A percentile compares a stretch with the other conserved stretches of the same genome.
Evolutionary conservation across 2,797 vertebrate species (phyloP).

Genomic region (Oryzias dopingdopingensis): DNA sequence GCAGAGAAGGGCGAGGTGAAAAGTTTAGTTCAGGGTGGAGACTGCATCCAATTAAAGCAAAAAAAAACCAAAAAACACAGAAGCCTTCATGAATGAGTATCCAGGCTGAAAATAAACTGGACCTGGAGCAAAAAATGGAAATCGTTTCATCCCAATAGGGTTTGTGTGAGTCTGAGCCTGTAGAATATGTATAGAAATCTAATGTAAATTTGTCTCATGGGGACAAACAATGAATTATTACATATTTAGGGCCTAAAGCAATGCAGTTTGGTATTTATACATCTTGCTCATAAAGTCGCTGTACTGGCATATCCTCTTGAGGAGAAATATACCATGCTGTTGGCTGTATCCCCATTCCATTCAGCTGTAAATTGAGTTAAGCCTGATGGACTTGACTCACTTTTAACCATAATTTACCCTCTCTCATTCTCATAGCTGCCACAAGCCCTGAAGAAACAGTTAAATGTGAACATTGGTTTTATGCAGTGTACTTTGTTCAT

Average conservation of each 20-base stretch:
- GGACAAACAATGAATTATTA: conserved; percentile 44
- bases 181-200: conserved; percentile 22
- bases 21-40: conserved; percentile 42
- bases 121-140: conserved; percentile 42
- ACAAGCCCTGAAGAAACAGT: conserved; percentile 36
- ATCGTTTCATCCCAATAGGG: conserved; percentile 27
- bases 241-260: conserved; percentile 31
- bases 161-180: conserved; percentile 16
- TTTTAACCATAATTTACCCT: conserved; percentile 41
- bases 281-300: conserved; percentile 13
- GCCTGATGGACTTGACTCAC: conserved; percentile 32
- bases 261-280: conserved; percentile 29
- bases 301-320: conserved; percentile 9
- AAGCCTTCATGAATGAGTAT: conserved; percentile 36
- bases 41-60: conserved; percentile 43
- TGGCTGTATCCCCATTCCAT: conserved; percentile 30
- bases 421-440: conserved; percentile 29
- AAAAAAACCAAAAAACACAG: conserved; percentile 33
- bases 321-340: conserved; percentile 25
- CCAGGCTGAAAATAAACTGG: conserved; percentile 29
- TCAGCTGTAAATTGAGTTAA: conserved; percentile 44
- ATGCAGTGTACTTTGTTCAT: conserved; percentile 26
- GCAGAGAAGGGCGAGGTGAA: conserved; percentile 36
- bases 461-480: conserved; percentile 27
- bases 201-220: conserved; percentile 44